Conservation (phyloP, 2,113 vertebrate genomes). For the Xerus inauris region DNA sequence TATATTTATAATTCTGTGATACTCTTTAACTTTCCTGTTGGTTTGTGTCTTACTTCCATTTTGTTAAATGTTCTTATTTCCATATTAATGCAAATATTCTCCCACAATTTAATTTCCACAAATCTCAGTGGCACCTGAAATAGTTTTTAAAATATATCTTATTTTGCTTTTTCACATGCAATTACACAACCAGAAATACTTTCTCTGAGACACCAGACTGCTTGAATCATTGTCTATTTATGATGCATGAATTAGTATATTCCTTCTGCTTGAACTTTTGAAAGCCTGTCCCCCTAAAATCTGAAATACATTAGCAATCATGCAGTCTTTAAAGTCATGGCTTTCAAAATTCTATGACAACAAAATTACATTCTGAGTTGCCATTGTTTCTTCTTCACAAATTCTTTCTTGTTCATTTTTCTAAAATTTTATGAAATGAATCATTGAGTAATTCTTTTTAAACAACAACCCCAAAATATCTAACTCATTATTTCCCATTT, state of each 20-base stretch:
- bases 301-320: not conserved
- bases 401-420: not conserved
- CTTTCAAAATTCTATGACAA: constrained; percentile 49
- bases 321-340: not conserved
- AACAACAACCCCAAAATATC: not conserved
- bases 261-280: not conserved
- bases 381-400: not conserved
- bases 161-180: not conserved
- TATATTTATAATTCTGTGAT: not conserved
- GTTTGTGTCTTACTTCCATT: not conserved
- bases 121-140: not conserved
- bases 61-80: not conserved
- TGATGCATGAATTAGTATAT: not conserved
- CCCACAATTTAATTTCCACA: not conserved
- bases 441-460: not conserved
- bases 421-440: not conserved
- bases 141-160: not conserved
- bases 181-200: not conserved
- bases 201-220: not conserved
- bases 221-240: not conserved
- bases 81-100: not conserved
- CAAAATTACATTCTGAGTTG: constrained; percentile 37
- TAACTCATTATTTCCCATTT: not conserved
- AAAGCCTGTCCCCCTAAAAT: not conserved
- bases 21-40: not conserved